These are phyloP conservation scores for Erebia ligea DNA, from an alignment of 2,888 invertebrate species.

Conservation along the genomic window DNA sequence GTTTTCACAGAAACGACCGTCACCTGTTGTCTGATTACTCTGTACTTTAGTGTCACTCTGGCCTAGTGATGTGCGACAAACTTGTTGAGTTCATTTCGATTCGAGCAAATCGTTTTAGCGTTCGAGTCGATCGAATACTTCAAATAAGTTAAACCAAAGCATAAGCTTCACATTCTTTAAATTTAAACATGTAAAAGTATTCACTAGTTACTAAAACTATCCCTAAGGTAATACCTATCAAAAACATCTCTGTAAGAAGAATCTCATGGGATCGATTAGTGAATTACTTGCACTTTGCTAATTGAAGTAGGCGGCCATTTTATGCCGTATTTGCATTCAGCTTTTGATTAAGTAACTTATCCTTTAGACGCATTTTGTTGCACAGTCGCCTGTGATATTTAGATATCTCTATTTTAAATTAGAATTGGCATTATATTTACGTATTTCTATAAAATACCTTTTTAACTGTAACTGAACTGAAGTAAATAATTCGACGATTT, in stretches of 20 bases:
- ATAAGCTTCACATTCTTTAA: not conserved
- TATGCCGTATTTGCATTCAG: not conserved
- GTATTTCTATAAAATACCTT: too few relatives aligned
- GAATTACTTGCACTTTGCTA: not conserved
- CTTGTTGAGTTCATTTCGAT: slow-evolving; percentile 8
- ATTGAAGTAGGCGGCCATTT: not conserved
- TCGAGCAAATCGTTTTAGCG: not conserved
- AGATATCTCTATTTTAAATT: too few relatives aligned
- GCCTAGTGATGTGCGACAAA: slow-evolving; percentile 20
- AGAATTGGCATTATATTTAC: too few relatives aligned
- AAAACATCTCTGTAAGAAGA: not conserved
- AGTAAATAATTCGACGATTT: too few relatives aligned
- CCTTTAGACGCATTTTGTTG: not conserved
- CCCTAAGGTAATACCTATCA: not conserved
- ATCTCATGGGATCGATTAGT: not conserved
- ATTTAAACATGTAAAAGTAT: not conserved
- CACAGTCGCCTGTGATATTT: not conserved
- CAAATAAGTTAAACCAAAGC: not conserved
- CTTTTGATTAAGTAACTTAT: not conserved
- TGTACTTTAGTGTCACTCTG: slow-evolving; percentile 28
- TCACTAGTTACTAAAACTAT: not conserved
- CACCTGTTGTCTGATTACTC: slow-evolving; percentile 75
- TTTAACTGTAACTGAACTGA: too few relatives aligned
- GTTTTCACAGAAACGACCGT: slow-evolving; percentile 69
- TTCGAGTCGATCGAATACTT: not conserved